phyloP scores from a whole-genome alignment of 2,797 vertebrate genomes.

The Kryptopterus vitreolus region DNA sequence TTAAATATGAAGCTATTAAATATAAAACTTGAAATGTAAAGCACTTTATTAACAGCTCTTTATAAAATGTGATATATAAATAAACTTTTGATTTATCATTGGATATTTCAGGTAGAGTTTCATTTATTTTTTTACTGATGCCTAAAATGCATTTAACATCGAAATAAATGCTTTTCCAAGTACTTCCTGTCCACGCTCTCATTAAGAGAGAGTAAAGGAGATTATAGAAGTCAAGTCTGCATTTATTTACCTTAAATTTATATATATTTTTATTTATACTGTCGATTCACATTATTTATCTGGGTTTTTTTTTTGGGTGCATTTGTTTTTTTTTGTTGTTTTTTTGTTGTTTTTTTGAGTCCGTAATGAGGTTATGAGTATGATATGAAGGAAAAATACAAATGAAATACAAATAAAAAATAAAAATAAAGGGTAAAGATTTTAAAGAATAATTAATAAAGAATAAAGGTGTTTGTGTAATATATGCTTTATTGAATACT shows the following conservation, averaged over 20 bases:
- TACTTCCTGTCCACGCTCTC: too few species aligned
- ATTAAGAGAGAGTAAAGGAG: too few species aligned
- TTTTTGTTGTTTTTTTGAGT: neutral
- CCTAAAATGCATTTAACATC: too few species aligned
- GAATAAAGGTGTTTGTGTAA: neutral
- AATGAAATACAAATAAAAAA: neutral
- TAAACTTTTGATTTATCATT: too few species aligned
- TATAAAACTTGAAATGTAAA: too few species aligned
- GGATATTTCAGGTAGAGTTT: neutral
- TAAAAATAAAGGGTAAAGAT: neutral
- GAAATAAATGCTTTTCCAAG: too few species aligned
- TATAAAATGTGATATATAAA: too few species aligned
- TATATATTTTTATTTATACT: neutral
- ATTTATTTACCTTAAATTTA: neutral
- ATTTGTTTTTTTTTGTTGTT: neutral
- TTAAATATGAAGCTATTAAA: too few species aligned
- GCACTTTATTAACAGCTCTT: too few species aligned
- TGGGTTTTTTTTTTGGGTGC: too few species aligned
- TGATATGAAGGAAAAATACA: neutral
- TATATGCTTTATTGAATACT: constrained; percentile 54
- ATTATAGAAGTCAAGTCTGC: too few species aligned
- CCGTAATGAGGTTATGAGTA: neutral
- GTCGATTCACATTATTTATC: neutral
- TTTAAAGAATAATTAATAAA: neutral
- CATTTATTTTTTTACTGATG: neutral